Evolutionary conservation across 2,888 invertebrate genomes (phyloP).

Genomic region (Drosophila antonietae): DNA sequence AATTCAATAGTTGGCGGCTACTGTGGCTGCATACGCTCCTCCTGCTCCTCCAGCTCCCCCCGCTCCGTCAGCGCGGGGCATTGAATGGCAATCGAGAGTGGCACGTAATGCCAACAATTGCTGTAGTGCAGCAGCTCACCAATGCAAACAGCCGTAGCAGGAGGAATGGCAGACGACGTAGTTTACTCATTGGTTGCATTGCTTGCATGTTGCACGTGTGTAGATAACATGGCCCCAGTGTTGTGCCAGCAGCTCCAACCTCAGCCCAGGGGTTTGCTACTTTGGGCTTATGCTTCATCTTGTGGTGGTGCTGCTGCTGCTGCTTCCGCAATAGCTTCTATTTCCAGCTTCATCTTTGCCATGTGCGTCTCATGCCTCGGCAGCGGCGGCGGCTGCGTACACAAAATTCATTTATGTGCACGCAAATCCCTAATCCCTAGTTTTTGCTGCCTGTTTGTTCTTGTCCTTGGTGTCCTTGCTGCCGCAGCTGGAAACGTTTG

Average conservation of each 20-base stretch:
- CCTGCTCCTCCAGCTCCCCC: background rate
- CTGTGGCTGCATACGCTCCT: constrained; percentile 13
- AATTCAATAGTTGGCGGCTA: constrained; percentile 78
- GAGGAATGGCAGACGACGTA: constrained; percentile 13
- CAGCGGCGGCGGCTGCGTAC: constrained; percentile 62
- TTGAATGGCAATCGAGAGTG: constrained; percentile 81
- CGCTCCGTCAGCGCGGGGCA: constrained; percentile 42
- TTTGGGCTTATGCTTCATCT: constrained; percentile 24
- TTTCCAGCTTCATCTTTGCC: constrained; percentile 11
- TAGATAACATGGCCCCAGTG: constrained; percentile 58
- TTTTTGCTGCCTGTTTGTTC: constrained; percentile 74
- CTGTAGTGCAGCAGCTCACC: constrained; percentile 65
- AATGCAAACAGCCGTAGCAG: constrained; percentile 60
- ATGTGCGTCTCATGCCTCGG: constrained; percentile 23
- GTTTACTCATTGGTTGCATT: constrained; percentile 64
- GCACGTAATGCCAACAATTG: constrained; percentile 83
- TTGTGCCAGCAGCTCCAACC: background rate
- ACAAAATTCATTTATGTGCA: constrained; percentile 80
- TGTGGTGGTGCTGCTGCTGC: constrained; percentile 7
- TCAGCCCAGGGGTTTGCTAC: constrained; percentile 18
- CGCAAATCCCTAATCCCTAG: constrained; percentile 80
- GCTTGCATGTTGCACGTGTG: constrained; percentile 77
- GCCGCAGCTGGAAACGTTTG: constrained; percentile 71
- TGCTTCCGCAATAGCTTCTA: background rate
- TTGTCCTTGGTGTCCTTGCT: constrained; percentile 32